A percentile compares a stretch with the other conserved stretches of the same genome.
Evolutionary conservation across 1,140 invertebrate genomes (phyloP).

Genomic region (Drosophila ironensis): DNA sequence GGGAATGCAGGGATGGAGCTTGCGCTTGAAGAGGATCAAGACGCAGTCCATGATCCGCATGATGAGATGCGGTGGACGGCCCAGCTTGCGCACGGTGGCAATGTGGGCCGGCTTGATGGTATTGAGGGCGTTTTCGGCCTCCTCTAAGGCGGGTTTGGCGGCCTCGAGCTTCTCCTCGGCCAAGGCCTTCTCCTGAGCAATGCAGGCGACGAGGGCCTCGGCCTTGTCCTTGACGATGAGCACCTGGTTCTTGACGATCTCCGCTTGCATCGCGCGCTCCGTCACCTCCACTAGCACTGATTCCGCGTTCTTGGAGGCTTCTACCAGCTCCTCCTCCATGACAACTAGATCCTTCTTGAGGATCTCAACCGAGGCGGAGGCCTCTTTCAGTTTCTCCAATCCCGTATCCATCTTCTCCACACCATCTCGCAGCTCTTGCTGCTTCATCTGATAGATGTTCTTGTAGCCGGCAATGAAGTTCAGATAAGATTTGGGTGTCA

Average conservation of each 20-base stretch:
- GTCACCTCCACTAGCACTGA: conserved; percentile 93
- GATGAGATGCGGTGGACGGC: conserved; percentile 96
- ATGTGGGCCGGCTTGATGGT: conserved; percentile 99
- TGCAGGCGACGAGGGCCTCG: conserved; percentile 93
- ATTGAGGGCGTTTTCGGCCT: conserved; percentile 96
- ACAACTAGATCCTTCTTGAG: conserved; percentile 95
- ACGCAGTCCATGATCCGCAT: conserved; percentile 99
- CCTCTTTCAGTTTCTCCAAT: conserved; percentile 95
- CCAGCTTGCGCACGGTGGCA: conserved; percentile 96
- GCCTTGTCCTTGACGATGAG: conserved; percentile 98
- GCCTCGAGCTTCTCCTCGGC: conserved; percentile 95
- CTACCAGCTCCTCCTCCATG: conserved; percentile 95
- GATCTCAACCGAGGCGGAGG: conserved; percentile 94
- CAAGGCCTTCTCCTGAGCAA: conserved; percentile 94
- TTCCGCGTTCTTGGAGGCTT: conserved; percentile 95
- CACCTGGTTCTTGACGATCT: conserved; percentile 97
- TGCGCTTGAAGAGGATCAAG: conserved; percentile 94
- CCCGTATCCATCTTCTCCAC: conserved; percentile 97
- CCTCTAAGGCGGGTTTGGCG: conserved; percentile 94
- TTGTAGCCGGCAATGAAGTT: conserved; percentile 98
- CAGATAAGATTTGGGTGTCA: conserved; percentile 98
- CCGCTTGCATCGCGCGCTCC: conserved; percentile 95
- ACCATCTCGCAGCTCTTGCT: conserved; percentile 93
- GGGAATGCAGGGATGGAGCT: conserved; percentile 89
- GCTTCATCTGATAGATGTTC: conserved; percentile 94